Base-by-base conservation (phyloP, 2,888 invertebrate species). In the Apocheima hispidaria region DNA sequence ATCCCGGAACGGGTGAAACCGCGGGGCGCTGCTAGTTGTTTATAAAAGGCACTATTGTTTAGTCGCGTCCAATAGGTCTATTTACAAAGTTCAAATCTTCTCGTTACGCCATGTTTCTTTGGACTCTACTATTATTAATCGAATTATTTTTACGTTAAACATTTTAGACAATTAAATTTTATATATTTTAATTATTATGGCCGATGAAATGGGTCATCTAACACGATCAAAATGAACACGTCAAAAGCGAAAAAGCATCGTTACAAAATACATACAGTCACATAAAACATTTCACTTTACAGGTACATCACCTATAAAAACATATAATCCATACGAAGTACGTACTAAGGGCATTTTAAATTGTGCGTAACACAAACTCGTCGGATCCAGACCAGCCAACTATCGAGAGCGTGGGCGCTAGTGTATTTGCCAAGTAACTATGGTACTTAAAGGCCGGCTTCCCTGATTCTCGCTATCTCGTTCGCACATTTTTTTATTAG, bases 291-390 rank as follows among this genome's bases (percentile, higher is more conserved):
- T 65, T 69, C 58, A 68, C 72, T 73, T 63, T 73, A 76, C 73
- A 73, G 72, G 61, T 72, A 76, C 72, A 72, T 73, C 65, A 67
- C 56, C 59, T 58, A 69, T 68, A 64, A 69, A 65, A 71, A 69
- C 61, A 65, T 65, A 63, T 33, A 70, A 64, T 67, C 52, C 56
- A 65, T 65, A 56, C 52, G 60, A 62, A 63, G 58, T 61, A 63
- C 41, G 54, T 66, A 69, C 68, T 68, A 60, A 54, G 71, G 72
- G 73, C 73, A 75, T 76, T 72, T 74, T 73, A 74, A 78, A 76
- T 88, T 90, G 91, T 89, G 90, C 90, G 88, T 77, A 82, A 87
- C 83, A 78, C 78, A 84, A 85, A 80, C 60, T 30, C 35, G 10
- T 23, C 43, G 12, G 44, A 56, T 63, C 63, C 33, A 44, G 52